Evolutionary conservation across 2,797 vertebrate genomes (phyloP).

Genomic region (Euphonia xanthogaster): DNA sequence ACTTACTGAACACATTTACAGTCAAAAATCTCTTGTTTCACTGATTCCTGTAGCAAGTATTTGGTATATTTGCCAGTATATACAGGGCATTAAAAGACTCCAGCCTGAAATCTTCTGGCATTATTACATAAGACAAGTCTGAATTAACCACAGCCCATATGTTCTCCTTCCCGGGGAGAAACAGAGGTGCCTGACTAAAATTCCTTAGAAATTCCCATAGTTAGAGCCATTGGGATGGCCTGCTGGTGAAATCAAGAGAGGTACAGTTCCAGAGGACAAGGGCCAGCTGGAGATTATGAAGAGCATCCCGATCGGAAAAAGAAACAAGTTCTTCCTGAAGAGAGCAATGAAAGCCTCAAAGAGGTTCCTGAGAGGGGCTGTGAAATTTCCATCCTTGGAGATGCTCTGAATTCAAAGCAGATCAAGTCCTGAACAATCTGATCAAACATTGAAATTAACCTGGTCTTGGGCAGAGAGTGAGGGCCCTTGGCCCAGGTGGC

Average conservation of each 20-base stretch:
- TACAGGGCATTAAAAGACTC: neutral
- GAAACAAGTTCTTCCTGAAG: neutral
- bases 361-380: neutral
- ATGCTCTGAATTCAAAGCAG: neutral
- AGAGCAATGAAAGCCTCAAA: neutral
- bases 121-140: neutral
- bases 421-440: neutral
- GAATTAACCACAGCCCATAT: neutral
- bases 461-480: neutral
- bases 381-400: neutral
- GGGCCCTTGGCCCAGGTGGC: neutral
- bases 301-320: neutral
- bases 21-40: neutral
- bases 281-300: neutral
- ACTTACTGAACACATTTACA: neutral
- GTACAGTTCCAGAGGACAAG: neutral
- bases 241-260: neutral
- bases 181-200: neutral
- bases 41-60: neutral
- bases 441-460: neutral
- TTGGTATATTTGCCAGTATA: neutral
- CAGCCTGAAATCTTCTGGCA: neutral
- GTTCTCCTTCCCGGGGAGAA: neutral
- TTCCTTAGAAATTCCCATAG: neutral
- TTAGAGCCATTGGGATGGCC: neutral